These are phyloP conservation scores for Scaeva pyrastri DNA, from an alignment of 2,888 invertebrate genomes.

Conservation along the genomic window DNA sequence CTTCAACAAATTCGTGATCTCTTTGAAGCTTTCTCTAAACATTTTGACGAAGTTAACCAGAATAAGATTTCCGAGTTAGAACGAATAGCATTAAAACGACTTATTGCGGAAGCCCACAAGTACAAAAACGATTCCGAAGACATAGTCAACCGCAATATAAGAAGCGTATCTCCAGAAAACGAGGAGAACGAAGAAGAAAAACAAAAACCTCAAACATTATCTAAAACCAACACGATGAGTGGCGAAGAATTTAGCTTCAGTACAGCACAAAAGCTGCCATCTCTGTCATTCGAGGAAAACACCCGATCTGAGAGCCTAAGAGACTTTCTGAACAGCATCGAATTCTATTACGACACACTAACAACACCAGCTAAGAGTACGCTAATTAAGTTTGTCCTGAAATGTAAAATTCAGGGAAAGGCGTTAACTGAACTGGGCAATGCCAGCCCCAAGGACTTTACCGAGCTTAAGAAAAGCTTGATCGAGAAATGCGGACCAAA, in stretches of 20 bases:
- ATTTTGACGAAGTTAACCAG: no score
- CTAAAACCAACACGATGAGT: conserved; percentile 21
- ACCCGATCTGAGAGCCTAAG: conserved; percentile 18
- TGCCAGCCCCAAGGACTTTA: conserved; percentile 9
- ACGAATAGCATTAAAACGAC: no score
- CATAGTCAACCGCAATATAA: no score
- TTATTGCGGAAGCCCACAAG: no score
- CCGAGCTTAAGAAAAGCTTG: conserved; percentile 2
- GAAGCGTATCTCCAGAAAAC: no score
- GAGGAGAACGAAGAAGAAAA: no score
- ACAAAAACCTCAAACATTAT: no score
- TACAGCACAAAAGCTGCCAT: conserved; percentile 13
- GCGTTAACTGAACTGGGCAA: conserved; percentile 26
- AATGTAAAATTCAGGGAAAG: conserved; percentile 36
- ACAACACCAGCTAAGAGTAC: neutral
- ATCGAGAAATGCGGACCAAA: conserved; percentile 21
- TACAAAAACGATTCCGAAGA: no score
- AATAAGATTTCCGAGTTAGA: no score
- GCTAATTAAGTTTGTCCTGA: conserved; percentile 17
- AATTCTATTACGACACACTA: conserved; percentile 31
- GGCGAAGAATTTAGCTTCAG: conserved; percentile 11
- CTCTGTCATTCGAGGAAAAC: conserved; percentile 19
- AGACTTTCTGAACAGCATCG: conserved; percentile 36
- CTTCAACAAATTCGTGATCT: no score
- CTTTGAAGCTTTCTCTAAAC: no score